A percentile compares a stretch with the other conserved stretches of the same genome.
Evolutionary conservation across 2,888 invertebrate species (phyloP).

Genomic region (Erynnis tages): DNA sequence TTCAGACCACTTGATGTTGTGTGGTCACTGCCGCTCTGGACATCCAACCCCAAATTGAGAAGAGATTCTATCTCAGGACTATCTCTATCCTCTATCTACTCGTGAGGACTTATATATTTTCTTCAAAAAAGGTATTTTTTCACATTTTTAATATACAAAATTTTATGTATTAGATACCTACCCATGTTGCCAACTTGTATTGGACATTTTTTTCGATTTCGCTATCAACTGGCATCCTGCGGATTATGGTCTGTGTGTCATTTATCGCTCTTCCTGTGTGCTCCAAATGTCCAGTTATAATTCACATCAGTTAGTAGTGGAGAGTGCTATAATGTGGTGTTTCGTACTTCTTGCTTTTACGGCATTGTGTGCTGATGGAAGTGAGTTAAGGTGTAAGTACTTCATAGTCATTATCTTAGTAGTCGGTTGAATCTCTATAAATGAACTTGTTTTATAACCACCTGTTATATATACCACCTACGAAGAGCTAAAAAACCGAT

Average conservation of each 20-base stretch:
- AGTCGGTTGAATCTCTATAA: too few relatives aligned
- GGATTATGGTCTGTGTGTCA: constrained; percentile 48
- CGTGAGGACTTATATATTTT: too few relatives aligned
- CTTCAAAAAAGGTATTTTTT: too few relatives aligned
- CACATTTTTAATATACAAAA: constrained; percentile 4
- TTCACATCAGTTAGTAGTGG: constrained; percentile 26
- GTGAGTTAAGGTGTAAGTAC: constrained; percentile 37
- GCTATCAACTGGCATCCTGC: constrained; percentile 63
- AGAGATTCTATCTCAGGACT: too few relatives aligned
- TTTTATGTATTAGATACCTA: neutral
- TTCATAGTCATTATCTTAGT: too few relatives aligned
- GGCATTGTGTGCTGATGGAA: constrained; percentile 37
- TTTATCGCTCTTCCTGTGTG: constrained; percentile 41
- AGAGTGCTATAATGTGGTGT: constrained; percentile 42
- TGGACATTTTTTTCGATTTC: constrained; percentile 32
- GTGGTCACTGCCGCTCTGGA: too few relatives aligned
- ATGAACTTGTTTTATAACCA: too few relatives aligned
- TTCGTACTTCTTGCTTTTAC: constrained; percentile 40
- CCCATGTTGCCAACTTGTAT: neutral
- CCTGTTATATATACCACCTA: too few relatives aligned
- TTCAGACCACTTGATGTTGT: too few relatives aligned
- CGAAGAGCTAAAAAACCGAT: too few relatives aligned
- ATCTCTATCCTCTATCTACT: too few relatives aligned
- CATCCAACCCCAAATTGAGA: too few relatives aligned
- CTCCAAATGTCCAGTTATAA: constrained; percentile 34